Evolutionary conservation across 2,888 invertebrate genomes (phyloP), one percentile per base, ranked within the genome.

Genomic region (Andrena bicolor): DNA sequence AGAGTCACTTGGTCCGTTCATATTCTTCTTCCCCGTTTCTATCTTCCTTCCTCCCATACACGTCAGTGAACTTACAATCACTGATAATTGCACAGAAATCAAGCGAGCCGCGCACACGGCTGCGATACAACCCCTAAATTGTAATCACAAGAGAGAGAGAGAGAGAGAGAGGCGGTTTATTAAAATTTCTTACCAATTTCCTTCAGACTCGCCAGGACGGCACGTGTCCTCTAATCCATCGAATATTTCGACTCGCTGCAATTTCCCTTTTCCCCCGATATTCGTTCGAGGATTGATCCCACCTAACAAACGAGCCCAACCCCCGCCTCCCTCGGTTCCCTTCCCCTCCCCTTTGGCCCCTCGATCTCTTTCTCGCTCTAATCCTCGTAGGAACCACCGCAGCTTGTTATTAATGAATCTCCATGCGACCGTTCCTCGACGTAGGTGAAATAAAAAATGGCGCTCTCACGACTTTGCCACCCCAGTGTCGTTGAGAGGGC

Each of bases 391-490:
- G 82, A 86, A 85, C 82, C 83, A 76, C 79, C 82, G 77, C 88
- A 83, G 87, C 83, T 84, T 86, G 85, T 88, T 88, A 88, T 88
- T 88, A 88, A 88, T 88, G 88, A 88, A 85, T 83, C 76, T 85
- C 81, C 82, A 78, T 79, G 84, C 82, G 81, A 75, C 82, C 66
- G 78, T 82, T 81, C 70, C 80, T 85, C 77, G 86, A 84, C 85
- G 86, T 88, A 83, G 87, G 88, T 89, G 89, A 86, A 88, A 88
- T 86, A 88, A 90, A 90, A 90, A 90, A 90, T 90, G 90, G 91
- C 90, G 90, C 73, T 86, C 82, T 84, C 89, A 84, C 84, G 89
- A 90, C 88, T 88, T 90, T 82, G 86, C 90, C 88, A 87, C 86
- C 88, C 88, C 84, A 84, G 86, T 90, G 90, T 89, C 89, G 87